phyloP scores from a whole-genome alignment of 2,888 invertebrate species.

The Synergus japonicus region DNA sequence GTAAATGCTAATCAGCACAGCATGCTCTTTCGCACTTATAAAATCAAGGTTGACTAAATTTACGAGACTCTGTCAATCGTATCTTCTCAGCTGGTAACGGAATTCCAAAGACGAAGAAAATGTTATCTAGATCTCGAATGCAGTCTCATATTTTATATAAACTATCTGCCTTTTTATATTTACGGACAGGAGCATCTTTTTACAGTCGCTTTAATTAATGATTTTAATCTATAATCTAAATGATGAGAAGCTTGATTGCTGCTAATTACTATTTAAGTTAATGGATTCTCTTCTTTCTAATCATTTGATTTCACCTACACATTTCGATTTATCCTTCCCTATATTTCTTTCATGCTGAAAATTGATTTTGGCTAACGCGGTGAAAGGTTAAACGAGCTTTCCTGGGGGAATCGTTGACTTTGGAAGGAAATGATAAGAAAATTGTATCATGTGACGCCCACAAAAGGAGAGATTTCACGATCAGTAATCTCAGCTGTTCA shows the following conservation, averaged over 20 bases:
- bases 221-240: neutral
- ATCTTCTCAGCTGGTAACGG: constrained; percentile 9
- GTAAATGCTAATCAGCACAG: too few relatives aligned
- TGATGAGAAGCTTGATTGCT: neutral
- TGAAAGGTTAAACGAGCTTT: neutral
- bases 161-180: neutral
- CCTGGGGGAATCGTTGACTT: constrained; percentile 26
- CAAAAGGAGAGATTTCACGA: constrained; percentile 37
- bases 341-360: neutral
- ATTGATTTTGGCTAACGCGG: neutral
- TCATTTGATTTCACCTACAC: neutral
- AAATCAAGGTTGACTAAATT: too few relatives aligned
- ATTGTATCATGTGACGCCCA: constrained; percentile 33
- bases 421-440: constrained; percentile 25
- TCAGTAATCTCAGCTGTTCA: constrained; percentile 44
- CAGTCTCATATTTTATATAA: constrained; percentile 19
- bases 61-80: neutral
- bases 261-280: neutral
- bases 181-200: neutral
- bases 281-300: neutral
- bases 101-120: neutral
- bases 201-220: neutral
- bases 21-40: too few relatives aligned
- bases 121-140: neutral
- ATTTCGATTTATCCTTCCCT: neutral